Evolutionary conservation across 30 jellyfish, hydroid and myxozoan genomes (phyloP).

Genomic region (Aurelia sp.): DNA sequence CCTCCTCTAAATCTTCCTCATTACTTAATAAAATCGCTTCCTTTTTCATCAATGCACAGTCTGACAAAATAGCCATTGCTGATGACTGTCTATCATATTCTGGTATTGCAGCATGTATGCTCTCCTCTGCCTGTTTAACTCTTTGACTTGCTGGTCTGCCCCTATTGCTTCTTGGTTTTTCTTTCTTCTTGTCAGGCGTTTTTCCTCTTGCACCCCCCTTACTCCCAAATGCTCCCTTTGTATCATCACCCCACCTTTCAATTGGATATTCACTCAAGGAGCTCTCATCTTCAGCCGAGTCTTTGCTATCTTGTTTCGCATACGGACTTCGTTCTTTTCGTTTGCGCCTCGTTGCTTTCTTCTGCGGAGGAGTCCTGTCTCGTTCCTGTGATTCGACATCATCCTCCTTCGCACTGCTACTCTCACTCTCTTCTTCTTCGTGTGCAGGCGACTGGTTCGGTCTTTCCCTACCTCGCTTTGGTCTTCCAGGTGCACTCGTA

Average conservation of each 20-base stretch:
- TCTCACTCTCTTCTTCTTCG: conserved; percentile 61
- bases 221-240: background rate
- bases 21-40: background rate
- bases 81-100: conserved; percentile 38
- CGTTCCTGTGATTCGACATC: conserved; percentile 59
- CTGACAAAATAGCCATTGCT: conserved; percentile 45
- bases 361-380: conserved; percentile 64
- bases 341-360: conserved; percentile 47
- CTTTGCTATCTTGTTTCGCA: conserved; percentile 53
- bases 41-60: conserved; percentile 29
- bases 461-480: conserved; percentile 43
- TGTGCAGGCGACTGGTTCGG: conserved; percentile 43
- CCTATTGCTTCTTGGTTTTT: conserved; percentile 5
- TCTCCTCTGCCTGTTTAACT: background rate
- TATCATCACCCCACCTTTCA: conserved; percentile 50
- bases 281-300: conserved; percentile 68
- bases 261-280: conserved; percentile 33
- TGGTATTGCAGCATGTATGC: background rate
- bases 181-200: conserved; percentile 25
- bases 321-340: conserved; percentile 58
- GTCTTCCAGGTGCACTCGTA: conserved; percentile 37
- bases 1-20: conserved; percentile 37
- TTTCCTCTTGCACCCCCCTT: conserved; percentile 15
- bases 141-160: conserved; percentile 23
- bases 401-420: conserved; percentile 82